These are phyloP conservation scores for Mustela erminea DNA, from an alignment of 2,797 vertebrate species.

Conservation along the genomic window DNA sequence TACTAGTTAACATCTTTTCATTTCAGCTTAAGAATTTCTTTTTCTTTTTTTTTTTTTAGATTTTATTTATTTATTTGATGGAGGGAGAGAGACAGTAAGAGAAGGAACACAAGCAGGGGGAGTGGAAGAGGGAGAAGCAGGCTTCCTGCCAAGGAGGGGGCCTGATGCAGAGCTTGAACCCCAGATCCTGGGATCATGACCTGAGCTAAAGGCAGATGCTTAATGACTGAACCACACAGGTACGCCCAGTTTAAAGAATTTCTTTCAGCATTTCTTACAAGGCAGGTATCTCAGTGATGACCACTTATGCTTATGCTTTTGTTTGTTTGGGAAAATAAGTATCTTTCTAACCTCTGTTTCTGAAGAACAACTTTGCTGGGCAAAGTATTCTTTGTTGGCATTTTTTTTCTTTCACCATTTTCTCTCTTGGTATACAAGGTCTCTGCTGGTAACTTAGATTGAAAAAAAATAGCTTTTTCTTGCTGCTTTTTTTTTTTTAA, in stretches of 20 bases:
- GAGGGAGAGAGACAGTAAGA: no score
- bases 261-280: neutral
- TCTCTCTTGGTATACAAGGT: neutral
- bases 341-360: neutral
- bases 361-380: neutral
- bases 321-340: neutral
- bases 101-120: no score
- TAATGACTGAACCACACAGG: no score
- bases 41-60: no score
- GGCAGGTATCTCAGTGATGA: neutral
- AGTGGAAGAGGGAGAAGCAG: no score
- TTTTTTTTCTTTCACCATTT: neutral
- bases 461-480: neutral
- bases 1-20: neutral
- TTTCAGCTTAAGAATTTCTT: neutral
- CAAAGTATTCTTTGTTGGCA: neutral
- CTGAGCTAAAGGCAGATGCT: no score
- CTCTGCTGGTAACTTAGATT: neutral
- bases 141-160: no score
- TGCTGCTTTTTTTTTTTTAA: no score
- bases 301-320: neutral
- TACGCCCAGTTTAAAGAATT: neutral
- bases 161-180: no score
- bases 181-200: no score
- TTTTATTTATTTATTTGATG: no score